Evolutionary conservation across 37 sponge, comb jelly and placozoan species (phyloP).

Genomic region (Spongilla lacustris): DNA sequence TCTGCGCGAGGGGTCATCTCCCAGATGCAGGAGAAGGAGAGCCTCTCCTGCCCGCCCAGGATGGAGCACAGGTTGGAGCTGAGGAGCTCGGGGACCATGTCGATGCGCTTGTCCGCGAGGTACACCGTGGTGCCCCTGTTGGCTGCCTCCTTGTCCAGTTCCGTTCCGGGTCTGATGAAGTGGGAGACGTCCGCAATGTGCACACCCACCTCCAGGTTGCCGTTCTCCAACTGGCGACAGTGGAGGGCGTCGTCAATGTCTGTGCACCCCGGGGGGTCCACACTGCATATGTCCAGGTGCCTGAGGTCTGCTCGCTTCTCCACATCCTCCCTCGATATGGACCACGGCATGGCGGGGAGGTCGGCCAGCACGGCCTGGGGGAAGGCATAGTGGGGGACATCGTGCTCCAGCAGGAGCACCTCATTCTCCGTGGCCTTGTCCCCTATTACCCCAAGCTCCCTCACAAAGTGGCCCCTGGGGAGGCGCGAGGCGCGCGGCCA

Average conservation of each 20-base stretch:
- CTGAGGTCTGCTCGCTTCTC: conserved; percentile 71
- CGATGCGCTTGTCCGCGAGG: conserved; percentile 93
- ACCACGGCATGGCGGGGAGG: conserved; percentile 92
- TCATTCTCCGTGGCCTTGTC: conserved; percentile 97
- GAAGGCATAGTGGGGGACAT: conserved; percentile 94
- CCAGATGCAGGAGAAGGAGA: conserved; percentile 94
- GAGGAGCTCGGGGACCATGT: conserved; percentile 98
- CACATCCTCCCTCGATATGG: conserved; percentile 80
- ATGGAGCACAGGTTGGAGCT: conserved; percentile 97
- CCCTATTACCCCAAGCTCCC: conserved; percentile 85
- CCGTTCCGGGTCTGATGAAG: conserved; percentile 91
- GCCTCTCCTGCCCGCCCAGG: conserved; percentile 84
- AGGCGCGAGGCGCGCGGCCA: conserved; percentile 88
- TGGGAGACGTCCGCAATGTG: conserved; percentile 98
- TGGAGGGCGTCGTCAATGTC: conserved; percentile 99
- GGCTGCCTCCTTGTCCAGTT: conserved; percentile 91
- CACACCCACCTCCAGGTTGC: conserved; percentile 94
- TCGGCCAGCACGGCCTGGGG: conserved; percentile 77
- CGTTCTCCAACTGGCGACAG: conserved; percentile 73
- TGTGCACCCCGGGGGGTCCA: conserved; percentile 99
- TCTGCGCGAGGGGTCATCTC: conserved; percentile 83
- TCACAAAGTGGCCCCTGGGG: conserved; percentile 94
- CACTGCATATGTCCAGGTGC: conserved; percentile 88
- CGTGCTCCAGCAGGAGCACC: conserved; percentile 93
- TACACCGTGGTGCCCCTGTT: conserved; percentile 96